Evolutionary conservation across 2,797 vertebrate genomes (phyloP).

Genomic region (Phataginus tricuspis): DNA sequence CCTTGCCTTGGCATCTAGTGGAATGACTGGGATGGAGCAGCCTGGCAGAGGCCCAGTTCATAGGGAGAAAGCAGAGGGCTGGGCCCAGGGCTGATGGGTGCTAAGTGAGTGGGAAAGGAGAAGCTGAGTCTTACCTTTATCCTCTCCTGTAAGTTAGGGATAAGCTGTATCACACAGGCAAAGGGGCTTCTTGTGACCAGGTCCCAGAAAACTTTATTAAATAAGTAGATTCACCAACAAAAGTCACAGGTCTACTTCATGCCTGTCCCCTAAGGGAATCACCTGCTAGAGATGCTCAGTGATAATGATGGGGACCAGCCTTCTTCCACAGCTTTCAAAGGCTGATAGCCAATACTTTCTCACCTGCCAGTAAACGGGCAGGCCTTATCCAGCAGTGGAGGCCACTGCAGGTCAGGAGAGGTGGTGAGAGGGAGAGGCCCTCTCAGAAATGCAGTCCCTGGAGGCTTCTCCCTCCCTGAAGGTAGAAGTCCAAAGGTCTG

Average conservation of each 20-base stretch:
- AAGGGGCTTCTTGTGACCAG: background rate
- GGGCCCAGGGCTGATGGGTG: background rate
- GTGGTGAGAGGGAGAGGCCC: constrained; percentile 59
- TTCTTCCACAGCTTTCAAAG: background rate
- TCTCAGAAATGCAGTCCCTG: constrained; percentile 72
- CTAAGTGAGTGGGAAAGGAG: background rate
- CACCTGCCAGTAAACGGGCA: background rate
- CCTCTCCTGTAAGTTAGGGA: background rate
- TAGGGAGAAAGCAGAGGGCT: background rate
- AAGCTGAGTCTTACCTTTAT: background rate
- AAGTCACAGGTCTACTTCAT: background rate
- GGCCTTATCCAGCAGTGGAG: background rate
- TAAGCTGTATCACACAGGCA: background rate
- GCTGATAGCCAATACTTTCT: background rate
- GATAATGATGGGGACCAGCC: background rate
- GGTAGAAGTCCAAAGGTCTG: constrained; percentile 86
- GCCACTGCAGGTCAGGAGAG: background rate
- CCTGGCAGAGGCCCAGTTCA: background rate
- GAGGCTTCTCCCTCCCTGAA: constrained; percentile 74
- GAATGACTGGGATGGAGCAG: background rate
- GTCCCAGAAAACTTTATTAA: background rate
- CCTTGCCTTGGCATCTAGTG: constrained; percentile 13
- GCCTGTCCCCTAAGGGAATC: background rate
- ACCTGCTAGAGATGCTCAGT: background rate
- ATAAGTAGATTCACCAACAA: background rate